Percentiles rank a stretch among this genome's conserved stretches.
phyloP scores from a whole-genome alignment of 2,888 invertebrate genomes.

The Amphipoea lucens region DNA sequence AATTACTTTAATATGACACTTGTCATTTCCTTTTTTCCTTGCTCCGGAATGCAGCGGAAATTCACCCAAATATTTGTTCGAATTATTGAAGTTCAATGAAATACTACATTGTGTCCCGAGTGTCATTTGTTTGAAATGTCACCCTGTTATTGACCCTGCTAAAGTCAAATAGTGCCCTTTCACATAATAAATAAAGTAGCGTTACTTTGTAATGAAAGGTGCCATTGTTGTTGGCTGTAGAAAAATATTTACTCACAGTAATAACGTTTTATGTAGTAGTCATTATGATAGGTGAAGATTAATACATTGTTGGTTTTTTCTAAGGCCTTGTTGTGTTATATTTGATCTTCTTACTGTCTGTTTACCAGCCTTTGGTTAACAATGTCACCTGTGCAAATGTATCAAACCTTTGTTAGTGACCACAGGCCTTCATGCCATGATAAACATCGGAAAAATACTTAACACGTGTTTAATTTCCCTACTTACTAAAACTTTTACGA shows the following conservation, averaged over 20 bases:
- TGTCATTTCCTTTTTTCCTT: constrained; percentile 8
- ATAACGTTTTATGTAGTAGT: constrained; percentile 60
- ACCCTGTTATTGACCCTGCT: constrained; percentile 55
- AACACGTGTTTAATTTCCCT: no score
- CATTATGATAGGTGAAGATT: constrained; percentile 36
- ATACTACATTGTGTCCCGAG: constrained; percentile 33
- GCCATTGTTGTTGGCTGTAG: constrained; percentile 72
- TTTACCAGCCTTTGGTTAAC: neutral
- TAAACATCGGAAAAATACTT: no score
- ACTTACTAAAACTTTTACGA: no score
- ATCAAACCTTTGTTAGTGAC: no score
- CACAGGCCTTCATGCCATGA: no score
- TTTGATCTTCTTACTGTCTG: neutral
- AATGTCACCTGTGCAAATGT: no score
- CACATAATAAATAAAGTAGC: constrained; percentile 65
- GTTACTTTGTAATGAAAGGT: constrained; percentile 74
- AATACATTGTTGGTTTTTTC: constrained; percentile 50
- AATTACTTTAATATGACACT: neutral
- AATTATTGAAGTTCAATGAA: constrained; percentile 56
- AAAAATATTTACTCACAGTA: constrained; percentile 56
- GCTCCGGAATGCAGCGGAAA: constrained; percentile 35
- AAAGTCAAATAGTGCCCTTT: constrained; percentile 62
- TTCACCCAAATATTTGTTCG: constrained; percentile 45
- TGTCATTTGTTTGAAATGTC: constrained; percentile 56
- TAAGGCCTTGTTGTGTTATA: constrained; percentile 13